Conservation (phyloP, 2,113 vertebrate species). For the Guaruba guarouba region DNA sequence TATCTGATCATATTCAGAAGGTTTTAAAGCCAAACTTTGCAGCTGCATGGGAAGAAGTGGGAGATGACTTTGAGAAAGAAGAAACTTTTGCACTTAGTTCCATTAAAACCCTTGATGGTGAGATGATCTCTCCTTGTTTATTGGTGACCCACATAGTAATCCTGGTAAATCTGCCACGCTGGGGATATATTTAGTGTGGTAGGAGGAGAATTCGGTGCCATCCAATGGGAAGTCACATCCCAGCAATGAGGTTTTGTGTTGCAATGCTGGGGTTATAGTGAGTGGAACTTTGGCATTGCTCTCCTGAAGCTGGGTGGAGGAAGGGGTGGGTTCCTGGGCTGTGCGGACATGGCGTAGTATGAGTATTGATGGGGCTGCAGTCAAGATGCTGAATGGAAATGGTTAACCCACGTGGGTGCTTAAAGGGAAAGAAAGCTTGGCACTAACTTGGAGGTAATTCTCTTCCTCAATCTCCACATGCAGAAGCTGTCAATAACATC, state of each 20-base stretch:
- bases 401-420: background rate
- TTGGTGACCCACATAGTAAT: background rate
- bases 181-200: background rate
- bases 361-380: background rate
- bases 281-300: background rate
- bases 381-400: background rate
- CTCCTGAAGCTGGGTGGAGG: background rate
- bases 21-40: constrained; percentile 93
- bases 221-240: fast-evolving
- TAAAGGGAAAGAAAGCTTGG: background rate
- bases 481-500: constrained; percentile 96
- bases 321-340: background rate
- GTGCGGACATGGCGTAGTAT: background rate
- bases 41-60: constrained; percentile 96
- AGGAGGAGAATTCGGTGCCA: background rate
- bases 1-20: constrained; percentile 95
- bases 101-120: constrained; percentile 92
- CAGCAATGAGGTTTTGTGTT: background rate
- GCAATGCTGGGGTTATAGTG: background rate
- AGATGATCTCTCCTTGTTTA: background rate
- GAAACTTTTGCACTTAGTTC: constrained; percentile 95
- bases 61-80: constrained; percentile 93
- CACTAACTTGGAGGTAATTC: background rate
- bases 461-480: background rate
- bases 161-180: fast-evolving